Conservation (phyloP, 2,888 invertebrate species). For the Oligia fasciuncula region DNA sequence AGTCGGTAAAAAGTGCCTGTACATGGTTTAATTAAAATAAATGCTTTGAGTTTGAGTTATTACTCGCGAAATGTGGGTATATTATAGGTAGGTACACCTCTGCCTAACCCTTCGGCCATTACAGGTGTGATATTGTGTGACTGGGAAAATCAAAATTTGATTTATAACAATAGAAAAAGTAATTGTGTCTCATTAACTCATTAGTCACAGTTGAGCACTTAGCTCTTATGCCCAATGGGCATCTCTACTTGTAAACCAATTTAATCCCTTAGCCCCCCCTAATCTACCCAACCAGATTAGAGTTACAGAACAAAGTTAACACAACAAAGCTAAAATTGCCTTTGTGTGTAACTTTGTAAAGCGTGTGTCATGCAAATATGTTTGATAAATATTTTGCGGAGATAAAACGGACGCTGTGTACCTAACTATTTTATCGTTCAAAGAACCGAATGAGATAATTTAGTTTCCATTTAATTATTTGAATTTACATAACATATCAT, state of each 20-base stretch:
- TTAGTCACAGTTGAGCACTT: too few relatives aligned
- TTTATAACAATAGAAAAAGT: too few relatives aligned
- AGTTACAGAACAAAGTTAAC: slow-evolving; percentile 36
- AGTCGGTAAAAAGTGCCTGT: too few relatives aligned
- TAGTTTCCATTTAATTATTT: slow-evolving; percentile 63
- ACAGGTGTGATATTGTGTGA: background rate
- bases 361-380: slow-evolving; percentile 55
- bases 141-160: too few relatives aligned
- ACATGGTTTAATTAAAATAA: too few relatives aligned
- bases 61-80: background rate
- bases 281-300: slow-evolving; percentile 27
- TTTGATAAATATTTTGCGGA: slow-evolving; percentile 59
- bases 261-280: slow-evolving; percentile 8
- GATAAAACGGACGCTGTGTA: slow-evolving; percentile 53
- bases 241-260: slow-evolving; percentile 5
- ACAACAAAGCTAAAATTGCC: slow-evolving; percentile 27
- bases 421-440: slow-evolving; percentile 52
- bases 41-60: too few relatives aligned
- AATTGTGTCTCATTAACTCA: too few relatives aligned
- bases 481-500: background rate
- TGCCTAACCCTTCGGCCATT: background rate
- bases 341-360: slow-evolving; percentile 42
- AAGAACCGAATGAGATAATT: slow-evolving; percentile 65
- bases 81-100: background rate
- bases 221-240: background rate